phyloP scores from a whole-genome alignment of 2,888 invertebrate genomes.

The Philaethria dido region DNA sequence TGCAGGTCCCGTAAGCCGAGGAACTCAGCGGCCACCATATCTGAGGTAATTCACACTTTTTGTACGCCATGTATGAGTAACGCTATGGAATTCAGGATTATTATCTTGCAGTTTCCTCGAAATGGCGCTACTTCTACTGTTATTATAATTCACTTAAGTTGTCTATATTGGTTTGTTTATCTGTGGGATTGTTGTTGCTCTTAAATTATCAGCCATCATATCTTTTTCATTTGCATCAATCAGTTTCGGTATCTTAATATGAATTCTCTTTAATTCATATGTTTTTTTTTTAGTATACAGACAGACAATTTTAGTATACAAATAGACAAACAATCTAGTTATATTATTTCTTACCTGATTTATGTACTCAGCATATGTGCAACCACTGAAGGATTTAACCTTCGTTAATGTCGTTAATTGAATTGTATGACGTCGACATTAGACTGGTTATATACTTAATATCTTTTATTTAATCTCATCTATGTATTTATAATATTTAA shows the following conservation, averaged over 20 bases:
- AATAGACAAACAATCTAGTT: background rate
- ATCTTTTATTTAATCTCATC: background rate
- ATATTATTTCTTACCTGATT: background rate
- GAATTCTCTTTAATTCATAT: background rate
- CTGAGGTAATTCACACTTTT: constrained; percentile 62
- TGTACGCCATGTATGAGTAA: background rate
- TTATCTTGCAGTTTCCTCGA: background rate
- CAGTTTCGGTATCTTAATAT: background rate
- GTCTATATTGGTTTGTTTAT: constrained; percentile 37
- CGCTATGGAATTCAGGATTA: constrained; percentile 6
- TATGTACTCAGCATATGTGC: background rate
- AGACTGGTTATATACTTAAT: background rate
- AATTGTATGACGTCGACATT: constrained; percentile 1
- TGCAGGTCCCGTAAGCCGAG: constrained; percentile 66
- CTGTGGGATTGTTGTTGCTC: constrained; percentile 27
- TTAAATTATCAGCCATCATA: background rate
- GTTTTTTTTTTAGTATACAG: background rate
- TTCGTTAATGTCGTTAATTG: constrained; percentile 1
- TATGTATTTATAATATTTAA: background rate
- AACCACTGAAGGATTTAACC: background rate
- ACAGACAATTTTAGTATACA: background rate
- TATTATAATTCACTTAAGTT: constrained; percentile 31
- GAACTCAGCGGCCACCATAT: constrained; percentile 68
- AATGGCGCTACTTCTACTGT: constrained; percentile 15
- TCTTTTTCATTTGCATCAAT: background rate